These are phyloP conservation scores for Podargus strigoides DNA, from an alignment of 2,797 vertebrate species.

Conservation along the genomic window DNA sequence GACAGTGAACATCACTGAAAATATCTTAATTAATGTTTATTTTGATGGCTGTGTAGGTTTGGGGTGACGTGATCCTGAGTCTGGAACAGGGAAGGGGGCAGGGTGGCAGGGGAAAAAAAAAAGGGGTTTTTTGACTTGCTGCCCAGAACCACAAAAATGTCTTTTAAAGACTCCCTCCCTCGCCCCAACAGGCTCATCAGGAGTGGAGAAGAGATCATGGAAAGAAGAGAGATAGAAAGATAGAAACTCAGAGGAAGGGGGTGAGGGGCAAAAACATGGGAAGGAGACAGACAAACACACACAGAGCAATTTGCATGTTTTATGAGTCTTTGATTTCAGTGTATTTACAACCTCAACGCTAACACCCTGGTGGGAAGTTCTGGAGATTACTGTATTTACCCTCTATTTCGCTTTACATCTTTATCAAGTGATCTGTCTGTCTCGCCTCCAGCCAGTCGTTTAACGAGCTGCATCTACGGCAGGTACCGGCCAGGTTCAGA, in stretches of 20 bases:
- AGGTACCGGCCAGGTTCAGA: neutral
- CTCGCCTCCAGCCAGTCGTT: slow-evolving; percentile 43
- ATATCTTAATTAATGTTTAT: slow-evolving; percentile 65
- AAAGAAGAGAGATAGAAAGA: slow-evolving; percentile 51
- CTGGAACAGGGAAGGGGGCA: neutral
- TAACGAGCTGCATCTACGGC: neutral
- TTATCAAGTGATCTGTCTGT: slow-evolving; percentile 55
- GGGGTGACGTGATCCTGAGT: slow-evolving; percentile 48
- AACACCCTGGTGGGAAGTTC: slow-evolving; percentile 55
- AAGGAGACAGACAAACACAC: slow-evolving; percentile 57
- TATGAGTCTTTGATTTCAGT: slow-evolving; percentile 61
- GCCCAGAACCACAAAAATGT: slow-evolving; percentile 66
- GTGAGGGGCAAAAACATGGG: slow-evolving; percentile 54
- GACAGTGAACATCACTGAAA: slow-evolving; percentile 32
- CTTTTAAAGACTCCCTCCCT: slow-evolving; percentile 49
- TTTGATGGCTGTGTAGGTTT: slow-evolving; percentile 55
- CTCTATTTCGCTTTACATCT: slow-evolving; percentile 30
- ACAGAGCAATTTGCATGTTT: slow-evolving; percentile 61
- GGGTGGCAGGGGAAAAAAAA: neutral
- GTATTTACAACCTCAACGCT: slow-evolving; percentile 53
- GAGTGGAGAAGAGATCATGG: slow-evolving; percentile 24
- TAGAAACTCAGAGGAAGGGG: slow-evolving; percentile 39
- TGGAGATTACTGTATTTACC: slow-evolving; percentile 49
- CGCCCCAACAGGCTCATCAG: slow-evolving; percentile 40
- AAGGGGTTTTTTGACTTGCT: slow-evolving; percentile 40